Conservation (phyloP, 2,113 vertebrate species). For the Entomyzon cyanotis region DNA sequence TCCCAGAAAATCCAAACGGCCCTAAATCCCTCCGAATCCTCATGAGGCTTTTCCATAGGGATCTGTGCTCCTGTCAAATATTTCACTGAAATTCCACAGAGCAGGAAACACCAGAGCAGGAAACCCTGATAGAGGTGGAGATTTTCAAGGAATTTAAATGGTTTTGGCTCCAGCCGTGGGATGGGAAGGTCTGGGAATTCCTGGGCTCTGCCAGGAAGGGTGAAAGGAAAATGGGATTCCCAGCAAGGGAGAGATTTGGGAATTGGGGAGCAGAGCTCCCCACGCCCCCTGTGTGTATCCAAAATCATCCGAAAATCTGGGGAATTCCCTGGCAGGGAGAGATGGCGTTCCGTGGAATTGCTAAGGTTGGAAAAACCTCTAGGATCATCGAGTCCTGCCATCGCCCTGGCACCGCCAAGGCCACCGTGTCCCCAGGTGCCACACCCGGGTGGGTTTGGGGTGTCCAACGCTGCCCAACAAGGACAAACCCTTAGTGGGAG, state of each 20-base stretch:
- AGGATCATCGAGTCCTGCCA: rapidly evolving
- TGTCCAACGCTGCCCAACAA: rapidly evolving
- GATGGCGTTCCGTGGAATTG: neutral
- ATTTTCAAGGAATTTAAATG: neutral
- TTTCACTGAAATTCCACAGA: neutral
- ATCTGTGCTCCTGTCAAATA: neutral
- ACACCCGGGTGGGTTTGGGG: neutral
- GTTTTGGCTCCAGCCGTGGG: rapidly evolving
- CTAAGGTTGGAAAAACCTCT: neutral
- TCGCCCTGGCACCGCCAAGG: neutral
- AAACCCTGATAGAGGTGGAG: neutral
- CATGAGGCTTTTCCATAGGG: neutral
- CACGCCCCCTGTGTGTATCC: rapidly evolving
- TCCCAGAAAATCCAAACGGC: neutral
- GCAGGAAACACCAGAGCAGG: neutral
- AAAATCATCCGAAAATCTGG: neutral
- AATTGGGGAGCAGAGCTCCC: neutral
- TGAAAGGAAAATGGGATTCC: neutral
- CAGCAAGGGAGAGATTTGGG: rapidly evolving
- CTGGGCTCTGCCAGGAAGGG: rapidly evolving
- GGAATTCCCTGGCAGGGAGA: neutral
- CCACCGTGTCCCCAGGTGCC: neutral
- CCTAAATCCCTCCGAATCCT: neutral
- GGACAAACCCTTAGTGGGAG: neutral
- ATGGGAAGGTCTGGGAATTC: neutral